phyloP scores from a whole-genome alignment of 2,113 vertebrate species.

The Dicaeum eximium region DNA sequence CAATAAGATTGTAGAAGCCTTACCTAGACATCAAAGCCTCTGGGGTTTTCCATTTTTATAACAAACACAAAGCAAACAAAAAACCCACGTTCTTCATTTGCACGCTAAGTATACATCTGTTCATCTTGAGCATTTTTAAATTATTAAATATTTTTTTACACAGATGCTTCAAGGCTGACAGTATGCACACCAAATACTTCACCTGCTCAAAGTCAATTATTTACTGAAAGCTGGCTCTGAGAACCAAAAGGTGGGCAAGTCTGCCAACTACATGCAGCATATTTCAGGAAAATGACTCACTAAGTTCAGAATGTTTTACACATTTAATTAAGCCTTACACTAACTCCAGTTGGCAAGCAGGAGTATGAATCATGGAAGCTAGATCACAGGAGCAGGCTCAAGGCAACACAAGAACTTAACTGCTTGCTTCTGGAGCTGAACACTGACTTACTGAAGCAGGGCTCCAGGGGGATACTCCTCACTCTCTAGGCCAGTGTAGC shows the following conservation, averaged over 20 bases:
- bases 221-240: neutral
- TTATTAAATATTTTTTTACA: neutral
- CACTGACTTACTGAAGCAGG: neutral
- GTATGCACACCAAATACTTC: neutral
- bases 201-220: neutral
- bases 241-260: neutral
- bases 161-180: neutral
- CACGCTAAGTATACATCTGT: neutral
- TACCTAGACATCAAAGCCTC: neutral
- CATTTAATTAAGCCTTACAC: conserved; percentile 46
- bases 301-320: conserved; percentile 38
- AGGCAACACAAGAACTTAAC: neutral
- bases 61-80: neutral
- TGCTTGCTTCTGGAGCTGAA: neutral
- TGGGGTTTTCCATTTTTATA: neutral
- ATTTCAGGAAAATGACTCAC: conserved; percentile 53
- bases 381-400: neutral
- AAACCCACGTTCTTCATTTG: neutral
- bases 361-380: conserved; percentile 15
- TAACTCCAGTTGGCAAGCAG: conserved; percentile 29
- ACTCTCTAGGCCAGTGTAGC: neutral
- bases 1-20: neutral
- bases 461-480: neutral
- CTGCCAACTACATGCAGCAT: neutral
- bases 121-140: neutral